Evolutionary conservation across 1,140 invertebrate genomes (phyloP).

Genomic region (Coenobita brevimanus): DNA sequence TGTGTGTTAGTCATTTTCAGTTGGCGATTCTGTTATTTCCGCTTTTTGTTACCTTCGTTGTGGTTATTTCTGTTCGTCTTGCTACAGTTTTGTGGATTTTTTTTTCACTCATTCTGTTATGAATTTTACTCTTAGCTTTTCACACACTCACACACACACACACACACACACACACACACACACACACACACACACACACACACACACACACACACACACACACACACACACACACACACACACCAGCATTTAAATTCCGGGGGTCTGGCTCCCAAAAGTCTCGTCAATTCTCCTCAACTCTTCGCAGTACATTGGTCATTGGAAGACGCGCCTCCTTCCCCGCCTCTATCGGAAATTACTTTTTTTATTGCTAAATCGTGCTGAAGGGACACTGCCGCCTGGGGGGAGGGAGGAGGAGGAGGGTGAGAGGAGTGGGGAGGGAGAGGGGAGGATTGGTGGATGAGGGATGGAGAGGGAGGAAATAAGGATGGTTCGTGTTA

Average conservation of each 20-base stretch:
- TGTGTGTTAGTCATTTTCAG: background rate
- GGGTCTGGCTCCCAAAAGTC: no score
- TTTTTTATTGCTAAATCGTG: conserved; percentile 53
- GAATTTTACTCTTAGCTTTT: background rate
- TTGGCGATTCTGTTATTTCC: no score
- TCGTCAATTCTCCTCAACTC: conserved; percentile 29
- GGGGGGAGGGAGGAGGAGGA: background rate
- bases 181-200: conserved; percentile 4
- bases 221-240: no score
- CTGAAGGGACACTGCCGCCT: conserved; percentile 12
- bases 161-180: background rate
- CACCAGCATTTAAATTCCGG: no score
- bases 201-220: background rate
- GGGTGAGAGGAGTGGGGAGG: background rate
- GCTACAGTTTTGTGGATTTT: no score
- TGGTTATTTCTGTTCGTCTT: background rate
- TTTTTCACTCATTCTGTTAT: background rate
- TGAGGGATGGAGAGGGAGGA: background rate
- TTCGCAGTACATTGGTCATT: conserved; percentile 44
- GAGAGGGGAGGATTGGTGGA: background rate
- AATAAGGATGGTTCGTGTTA: background rate
- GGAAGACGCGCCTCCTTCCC: conserved; percentile 17
- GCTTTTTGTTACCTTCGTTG: no score
- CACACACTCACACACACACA: background rate
- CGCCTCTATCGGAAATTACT: conserved; percentile 47